These are phyloP conservation scores for Paramormyrops hopkinsi DNA, from an alignment of 2,797 vertebrate species.

Conservation along the genomic window DNA sequence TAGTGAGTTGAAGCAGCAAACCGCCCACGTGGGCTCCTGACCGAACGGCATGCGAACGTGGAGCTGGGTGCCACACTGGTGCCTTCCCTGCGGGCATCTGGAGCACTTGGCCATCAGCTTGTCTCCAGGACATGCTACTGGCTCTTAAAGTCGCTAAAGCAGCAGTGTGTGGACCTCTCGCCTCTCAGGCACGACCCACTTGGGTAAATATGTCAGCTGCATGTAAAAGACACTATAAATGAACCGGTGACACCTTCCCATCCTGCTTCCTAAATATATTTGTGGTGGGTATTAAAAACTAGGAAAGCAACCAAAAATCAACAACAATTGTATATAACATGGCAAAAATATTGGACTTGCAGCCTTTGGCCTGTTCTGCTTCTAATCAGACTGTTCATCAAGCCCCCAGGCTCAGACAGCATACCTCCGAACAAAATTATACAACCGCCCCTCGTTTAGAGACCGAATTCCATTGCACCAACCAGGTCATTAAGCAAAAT, in stretches of 20 bases:
- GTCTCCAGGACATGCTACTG: not conserved
- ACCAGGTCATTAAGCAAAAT: not conserved
- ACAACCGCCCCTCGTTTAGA: not conserved
- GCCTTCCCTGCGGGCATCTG: not conserved
- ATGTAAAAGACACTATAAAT: not conserved
- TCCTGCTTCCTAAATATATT: not conserved
- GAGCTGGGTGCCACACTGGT: not conserved
- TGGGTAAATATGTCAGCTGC: not conserved
- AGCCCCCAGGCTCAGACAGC: not conserved
- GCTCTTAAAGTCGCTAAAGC: not conserved
- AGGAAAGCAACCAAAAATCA: not conserved
- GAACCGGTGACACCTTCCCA: not conserved
- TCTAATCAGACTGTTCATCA: not conserved
- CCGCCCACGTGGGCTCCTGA: not conserved
- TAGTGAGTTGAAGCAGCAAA: not conserved
- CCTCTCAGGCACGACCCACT: not conserved
- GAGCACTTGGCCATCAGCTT: not conserved
- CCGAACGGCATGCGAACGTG: not conserved
- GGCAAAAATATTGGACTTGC: not conserved
- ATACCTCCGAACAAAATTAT: not conserved
- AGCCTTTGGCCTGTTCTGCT: not conserved
- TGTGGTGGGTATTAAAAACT: not conserved
- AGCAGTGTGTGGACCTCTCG: not conserved
- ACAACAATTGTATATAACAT: not conserved
- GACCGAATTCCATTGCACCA: not conserved